Evolutionary conservation across 1,140 invertebrate species (phyloP), one percentile per base, ranked within the genome.

Genomic region (Phymastichus coffea): DNA sequence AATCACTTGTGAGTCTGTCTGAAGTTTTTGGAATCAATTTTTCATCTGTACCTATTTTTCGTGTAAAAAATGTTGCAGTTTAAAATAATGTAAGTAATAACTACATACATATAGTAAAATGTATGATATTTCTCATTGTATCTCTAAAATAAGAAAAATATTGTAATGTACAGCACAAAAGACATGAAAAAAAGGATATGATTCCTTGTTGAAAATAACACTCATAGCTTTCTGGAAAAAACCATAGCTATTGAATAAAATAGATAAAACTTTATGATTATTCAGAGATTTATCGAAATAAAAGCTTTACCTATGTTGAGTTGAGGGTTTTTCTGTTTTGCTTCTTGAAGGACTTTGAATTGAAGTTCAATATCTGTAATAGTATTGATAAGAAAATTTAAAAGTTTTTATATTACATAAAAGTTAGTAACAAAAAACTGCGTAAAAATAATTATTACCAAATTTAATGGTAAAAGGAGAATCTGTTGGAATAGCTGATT

Each of bases 21-120:
- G 81, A 79, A 49, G 83, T 84, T 62, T 74, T 74, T 48, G 83
- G 82, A 72, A 83, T 77, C 56, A 78, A 71, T 59, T 72, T 74
- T 54, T 82, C 78, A 64, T 70, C 71, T 52, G 44, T 52, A 71
- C 77, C 78, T 79, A 70, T 70, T 63, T 63, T 64, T 61, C 70
- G 44, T 67, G 65, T 69, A 61, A 71, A 64, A 66, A 70, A n/a
- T 44, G 66, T 65, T 61, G 61, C 64, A 64, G 60, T 64, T 57
- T 38, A 63, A 56, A 65, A 44, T 66, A 56, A n/a, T n/a, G n/a
- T n/a, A n/a, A n/a, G n/a, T n/a, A n/a, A n/a, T n/a, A n/a, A n/a
- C n/a, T n/a, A n/a, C n/a, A n/a, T n/a, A n/a, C n/a, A n/a, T n/a
- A n/a, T n/a, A n/a, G n/a, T n/a, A n/a, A n/a, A n/a, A n/a, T n/a